Base-by-base conservation (phyloP, 2,797 vertebrate species). In the Pempheris klunzingeri region DNA sequence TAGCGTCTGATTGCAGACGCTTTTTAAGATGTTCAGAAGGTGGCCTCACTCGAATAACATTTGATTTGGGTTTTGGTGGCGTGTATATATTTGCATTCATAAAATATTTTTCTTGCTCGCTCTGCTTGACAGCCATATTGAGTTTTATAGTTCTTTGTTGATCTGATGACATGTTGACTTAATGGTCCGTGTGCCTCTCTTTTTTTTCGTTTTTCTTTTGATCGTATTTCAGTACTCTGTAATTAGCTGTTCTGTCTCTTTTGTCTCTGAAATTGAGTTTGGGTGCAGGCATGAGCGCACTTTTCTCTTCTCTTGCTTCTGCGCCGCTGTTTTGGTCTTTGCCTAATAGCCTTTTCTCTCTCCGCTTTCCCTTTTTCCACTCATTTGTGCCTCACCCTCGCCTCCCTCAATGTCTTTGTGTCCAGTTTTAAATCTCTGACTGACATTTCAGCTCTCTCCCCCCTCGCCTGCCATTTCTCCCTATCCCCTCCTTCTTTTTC, bases 1-100 rank as follows among this genome's bases (percentile, higher is more conserved):
- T 87, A 59, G 81, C 63, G 3, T 74, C 57, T 93, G 90, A 93
- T 93, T 93, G 88, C 74, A 32, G 66, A 12, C 50, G 83, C 65
- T 58, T 53, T 52, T 32, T 2, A 74, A 71, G 74, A 62, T 5
- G 46, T 14, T 78, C 57, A 57, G 8, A 49, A 59, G 74, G 74
- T 41, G 55, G 65, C 74, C 75, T 78, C 66, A 58, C 39, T 54
- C 87, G 81, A 92, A 92, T 89, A 50, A 71, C 75, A 7, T 91
- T 89, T 91, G 85, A 89, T 92, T 90, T 65, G 60, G 62, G 49
- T 84, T 77, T 80, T 22, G 52, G 34, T 50, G 24, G 52, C n/a
- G 20, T n/a, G n/a, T 63, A 60, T 80, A 87, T 66, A 67, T 86
- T 81, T 77, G 74, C 87, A 87, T 88, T 85, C 81, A 83, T 80